Evolutionary conservation across 2,113 vertebrate genomes (phyloP), one percentile per base, ranked within the genome.

Genomic region (Ramphastos sulfuratus): DNA sequence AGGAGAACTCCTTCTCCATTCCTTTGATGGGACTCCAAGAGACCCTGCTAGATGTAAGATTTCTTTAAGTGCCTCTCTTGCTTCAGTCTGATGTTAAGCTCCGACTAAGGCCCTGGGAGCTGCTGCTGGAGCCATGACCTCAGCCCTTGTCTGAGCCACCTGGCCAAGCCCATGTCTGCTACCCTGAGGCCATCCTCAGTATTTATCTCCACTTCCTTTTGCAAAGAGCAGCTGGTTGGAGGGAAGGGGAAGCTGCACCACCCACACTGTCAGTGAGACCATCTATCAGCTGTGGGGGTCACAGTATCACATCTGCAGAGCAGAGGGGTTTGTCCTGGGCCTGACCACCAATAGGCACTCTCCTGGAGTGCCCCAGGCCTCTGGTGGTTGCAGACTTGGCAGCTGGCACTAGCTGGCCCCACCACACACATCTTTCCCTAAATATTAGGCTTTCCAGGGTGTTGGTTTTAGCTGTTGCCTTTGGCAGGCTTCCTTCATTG

Each of bases 401-500:
- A 92, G 35, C 79, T 81, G 85, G 67, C 12, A 37, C 27, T 63
- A 82, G 39, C 65, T 8, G 8, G 44, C 48, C 55, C 58, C 48
- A 50, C 70, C 76, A 17, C 31, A 46, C 30, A 44, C 55, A 66
- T 66, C 60, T 91, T 79, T 84, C 31, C n/a, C 60, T 77, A 93
- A 95, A 89, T 89, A 89, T 80, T 93, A 72, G 88, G 92, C 14
- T 91, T 93, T 90, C 80, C 78, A 89, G 81, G 42, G 67, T 94
- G 81, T 82, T 95, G 52, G 60, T 74, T 96, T 95, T 91, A 92
- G 81, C 67, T 85, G 86, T 93, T 93, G 35, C 48, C 54, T 66
- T 95, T 97, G 95, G 93, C 90, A 83, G 30, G 27, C 77, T 87
- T 93, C 35, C 84, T 93, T 69, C 54, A 35, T 7, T 87, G 92